A percentile compares a stretch with the other conserved stretches of the same genome.
Evolutionary conservation across 2,888 invertebrate genomes (phyloP).

Genomic region (Carabus problematicus): DNA sequence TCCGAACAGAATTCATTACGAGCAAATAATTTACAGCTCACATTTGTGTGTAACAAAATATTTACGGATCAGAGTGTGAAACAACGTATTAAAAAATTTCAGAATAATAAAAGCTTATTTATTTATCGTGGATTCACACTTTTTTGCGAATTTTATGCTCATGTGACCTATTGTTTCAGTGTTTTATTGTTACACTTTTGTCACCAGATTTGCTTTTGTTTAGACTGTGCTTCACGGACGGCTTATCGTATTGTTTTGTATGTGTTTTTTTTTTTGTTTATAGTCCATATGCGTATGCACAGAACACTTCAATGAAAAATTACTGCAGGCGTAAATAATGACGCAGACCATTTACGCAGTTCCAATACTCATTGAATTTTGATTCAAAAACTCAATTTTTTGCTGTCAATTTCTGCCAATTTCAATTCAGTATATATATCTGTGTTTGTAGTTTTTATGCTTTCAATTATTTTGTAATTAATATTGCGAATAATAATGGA

Average conservation of each 20-base stretch:
- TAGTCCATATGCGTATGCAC: constrained; percentile 11
- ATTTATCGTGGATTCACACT: constrained; percentile 10
- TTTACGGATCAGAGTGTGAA: constrained; percentile 5
- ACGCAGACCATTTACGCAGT: neutral
- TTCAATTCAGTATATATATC: neutral
- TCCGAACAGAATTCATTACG: neutral
- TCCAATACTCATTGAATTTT: constrained; percentile 20
- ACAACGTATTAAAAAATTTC: constrained; percentile 17
- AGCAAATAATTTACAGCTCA: constrained; percentile 8
- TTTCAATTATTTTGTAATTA: constrained; percentile 18
- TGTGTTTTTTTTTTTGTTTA: constrained; percentile 7
- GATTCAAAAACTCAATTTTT: constrained; percentile 11
- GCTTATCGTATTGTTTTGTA: constrained; percentile 15
- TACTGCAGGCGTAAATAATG: constrained; percentile 7
- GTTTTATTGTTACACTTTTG: constrained; percentile 28
- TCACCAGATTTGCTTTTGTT: constrained; percentile 25
- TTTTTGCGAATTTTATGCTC: constrained; percentile 17
- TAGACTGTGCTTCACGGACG: constrained; percentile 16
- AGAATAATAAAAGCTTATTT: constrained; percentile 23
- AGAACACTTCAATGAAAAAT: constrained; percentile 20
- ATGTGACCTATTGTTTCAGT: constrained; percentile 20
- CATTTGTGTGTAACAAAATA: constrained; percentile 12
- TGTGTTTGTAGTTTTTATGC: too few relatives aligned
- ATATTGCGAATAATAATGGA: constrained; percentile 17
- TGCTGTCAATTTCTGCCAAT: constrained; percentile 11